Percentiles rank a stretch among this genome's conserved stretches.
These are phyloP conservation scores for Delphinus delphis DNA, from an alignment of 2,113 vertebrate genomes.

Conservation along the genomic window DNA sequence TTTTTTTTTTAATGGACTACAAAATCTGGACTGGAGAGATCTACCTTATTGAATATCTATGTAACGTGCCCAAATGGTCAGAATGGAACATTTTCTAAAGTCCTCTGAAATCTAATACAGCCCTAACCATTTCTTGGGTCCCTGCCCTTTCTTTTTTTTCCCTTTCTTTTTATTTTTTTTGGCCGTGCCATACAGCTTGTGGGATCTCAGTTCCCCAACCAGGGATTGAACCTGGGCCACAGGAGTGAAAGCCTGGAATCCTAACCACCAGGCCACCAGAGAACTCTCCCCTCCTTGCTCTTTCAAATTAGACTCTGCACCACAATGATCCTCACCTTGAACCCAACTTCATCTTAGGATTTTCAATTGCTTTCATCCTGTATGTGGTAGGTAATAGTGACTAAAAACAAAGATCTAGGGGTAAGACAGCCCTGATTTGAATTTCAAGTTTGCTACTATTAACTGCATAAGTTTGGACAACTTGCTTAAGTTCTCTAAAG, in stretches of 20 bases:
- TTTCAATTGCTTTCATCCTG: neutral
- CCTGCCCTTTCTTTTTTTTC: neutral
- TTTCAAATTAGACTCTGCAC: slow-evolving; percentile 23
- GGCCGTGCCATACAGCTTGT: neutral
- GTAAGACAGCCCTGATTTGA: neutral
- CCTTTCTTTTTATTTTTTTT: neutral
- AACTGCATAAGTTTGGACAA: neutral
- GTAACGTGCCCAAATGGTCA: neutral
- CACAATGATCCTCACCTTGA: neutral
- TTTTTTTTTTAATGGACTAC: neutral
- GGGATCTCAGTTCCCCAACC: neutral
- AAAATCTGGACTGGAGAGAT: neutral
- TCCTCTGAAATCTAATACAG: neutral
- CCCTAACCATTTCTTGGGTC: neutral
- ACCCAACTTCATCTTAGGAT: neutral
- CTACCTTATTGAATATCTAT: neutral
- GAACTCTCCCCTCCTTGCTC: neutral
- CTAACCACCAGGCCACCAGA: neutral
- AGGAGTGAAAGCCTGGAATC: neutral
- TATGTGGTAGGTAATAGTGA: neutral
- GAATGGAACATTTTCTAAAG: neutral
- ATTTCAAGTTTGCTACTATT: slow-evolving; percentile 9
- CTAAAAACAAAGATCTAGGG: neutral
- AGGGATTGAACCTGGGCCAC: neutral
- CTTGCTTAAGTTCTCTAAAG: neutral